These are phyloP conservation scores for Corticium candelabrum DNA, from an alignment of 37 sponge, comb jelly and placozoan species.

Conservation along the genomic window DNA sequence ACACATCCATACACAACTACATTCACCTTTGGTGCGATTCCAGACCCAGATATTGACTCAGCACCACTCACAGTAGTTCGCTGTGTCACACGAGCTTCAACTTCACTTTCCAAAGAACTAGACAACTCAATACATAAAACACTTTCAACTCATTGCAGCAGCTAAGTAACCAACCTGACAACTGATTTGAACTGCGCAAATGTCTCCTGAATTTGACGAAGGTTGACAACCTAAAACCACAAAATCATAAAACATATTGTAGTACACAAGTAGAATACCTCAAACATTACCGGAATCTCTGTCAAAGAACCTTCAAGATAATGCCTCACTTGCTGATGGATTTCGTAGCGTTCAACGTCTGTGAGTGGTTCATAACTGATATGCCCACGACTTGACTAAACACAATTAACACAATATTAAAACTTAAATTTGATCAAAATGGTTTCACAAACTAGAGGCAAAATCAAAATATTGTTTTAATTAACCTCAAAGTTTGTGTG, in stretches of 20 bases:
- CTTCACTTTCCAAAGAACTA: not conserved
- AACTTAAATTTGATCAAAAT: too few relatives aligned
- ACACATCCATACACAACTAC: too few relatives aligned
- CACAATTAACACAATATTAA: not conserved
- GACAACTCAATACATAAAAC: not conserved
- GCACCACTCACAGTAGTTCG: too few relatives aligned
- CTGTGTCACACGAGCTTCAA: too few relatives aligned
- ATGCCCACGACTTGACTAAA: constrained; percentile 33
- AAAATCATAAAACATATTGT: not conserved
- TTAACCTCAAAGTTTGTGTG: too few relatives aligned
- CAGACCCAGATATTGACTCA: too few relatives aligned
- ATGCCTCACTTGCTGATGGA: constrained; percentile 45
- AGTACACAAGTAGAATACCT: not conserved
- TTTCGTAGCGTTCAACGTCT: constrained; percentile 58
- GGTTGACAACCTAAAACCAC: constrained; percentile 34
- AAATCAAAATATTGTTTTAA: too few relatives aligned
- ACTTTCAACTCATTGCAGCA: not conserved
- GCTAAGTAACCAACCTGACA: constrained; percentile 1
- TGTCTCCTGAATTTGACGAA: constrained; percentile 63
- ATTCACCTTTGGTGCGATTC: too few relatives aligned
- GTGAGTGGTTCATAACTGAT: constrained; percentile 77
- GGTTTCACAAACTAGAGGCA: too few relatives aligned
- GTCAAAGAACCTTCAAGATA: constrained; percentile 54
- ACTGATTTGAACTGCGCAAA: constrained; percentile 48
- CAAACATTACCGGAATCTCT: constrained; percentile 49